Conservation (phyloP, 2,797 vertebrate genomes). For the Falco columbarius region DNA sequence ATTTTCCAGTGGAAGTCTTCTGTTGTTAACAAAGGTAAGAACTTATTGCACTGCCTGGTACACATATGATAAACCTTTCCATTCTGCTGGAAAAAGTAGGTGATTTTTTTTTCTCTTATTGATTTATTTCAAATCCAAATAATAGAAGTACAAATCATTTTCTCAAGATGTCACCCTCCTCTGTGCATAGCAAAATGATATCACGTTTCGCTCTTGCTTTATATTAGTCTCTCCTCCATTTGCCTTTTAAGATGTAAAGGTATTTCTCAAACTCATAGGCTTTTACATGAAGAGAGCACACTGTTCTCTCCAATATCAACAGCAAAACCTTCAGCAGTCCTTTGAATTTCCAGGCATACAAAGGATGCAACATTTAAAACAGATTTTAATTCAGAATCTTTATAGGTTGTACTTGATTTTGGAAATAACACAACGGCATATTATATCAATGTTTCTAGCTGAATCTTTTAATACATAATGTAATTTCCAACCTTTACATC, state of each 20-base stretch:
- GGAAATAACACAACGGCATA: conserved; percentile 33
- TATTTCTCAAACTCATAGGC: not conserved
- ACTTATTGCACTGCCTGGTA: not conserved
- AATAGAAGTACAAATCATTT: not conserved
- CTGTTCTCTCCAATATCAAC: not conserved
- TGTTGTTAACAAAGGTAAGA: not conserved
- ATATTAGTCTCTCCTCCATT: not conserved
- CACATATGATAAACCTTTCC: not conserved
- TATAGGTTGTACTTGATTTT: conserved; percentile 44
- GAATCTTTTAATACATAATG: conserved; percentile 50
- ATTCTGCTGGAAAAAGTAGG: not conserved
- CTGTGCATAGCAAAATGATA: not conserved
- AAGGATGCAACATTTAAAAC: not conserved
- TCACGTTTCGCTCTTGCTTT: not conserved
- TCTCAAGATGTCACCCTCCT: not conserved
- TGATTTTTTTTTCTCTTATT: not conserved
- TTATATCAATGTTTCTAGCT: conserved; percentile 39
- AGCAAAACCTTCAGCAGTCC: not conserved
- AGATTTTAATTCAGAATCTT: conserved; percentile 47
- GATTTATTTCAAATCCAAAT: not conserved
- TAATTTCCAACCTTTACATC: conserved; percentile 36
- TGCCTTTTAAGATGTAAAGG: not conserved
- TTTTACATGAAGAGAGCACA: not conserved
- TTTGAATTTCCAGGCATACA: conserved; percentile 15
- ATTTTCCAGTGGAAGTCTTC: not conserved